These are phyloP conservation scores for Lapara coniferarum DNA, from an alignment of 2,888 invertebrate species.

Conservation along the genomic window DNA sequence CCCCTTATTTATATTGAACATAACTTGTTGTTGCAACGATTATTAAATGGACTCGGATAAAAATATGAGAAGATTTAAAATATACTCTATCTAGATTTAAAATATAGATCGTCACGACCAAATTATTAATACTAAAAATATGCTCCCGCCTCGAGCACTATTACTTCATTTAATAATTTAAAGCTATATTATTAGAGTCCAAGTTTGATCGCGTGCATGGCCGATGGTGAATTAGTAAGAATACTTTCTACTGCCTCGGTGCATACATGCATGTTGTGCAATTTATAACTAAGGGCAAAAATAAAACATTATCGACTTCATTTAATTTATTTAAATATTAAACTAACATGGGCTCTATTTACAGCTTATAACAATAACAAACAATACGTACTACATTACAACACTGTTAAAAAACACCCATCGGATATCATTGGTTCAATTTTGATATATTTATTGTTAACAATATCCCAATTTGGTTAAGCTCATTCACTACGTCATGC, in stretches of 20 bases:
- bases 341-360: constrained; percentile 70
- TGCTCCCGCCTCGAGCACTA: neutral
- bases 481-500: constrained; percentile 55
- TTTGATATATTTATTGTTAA: constrained; percentile 23
- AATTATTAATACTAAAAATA: neutral
- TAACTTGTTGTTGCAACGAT: too few relatives aligned
- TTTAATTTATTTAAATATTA: constrained; percentile 67
- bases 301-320: constrained; percentile 70
- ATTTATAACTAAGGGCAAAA: constrained; percentile 51
- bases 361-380: constrained; percentile 55
- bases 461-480: constrained; percentile 38
- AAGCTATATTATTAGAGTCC: constrained; percentile 31
- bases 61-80: too few relatives aligned
- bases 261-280: constrained; percentile 52
- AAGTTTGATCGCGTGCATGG: constrained; percentile 14
- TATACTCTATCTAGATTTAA: too few relatives aligned
- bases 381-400: constrained; percentile 32
- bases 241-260: constrained; percentile 37
- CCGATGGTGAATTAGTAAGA: constrained; percentile 33
- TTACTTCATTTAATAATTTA: constrained; percentile 28
- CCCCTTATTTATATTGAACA: too few relatives aligned
- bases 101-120: too few relatives aligned
- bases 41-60: too few relatives aligned
- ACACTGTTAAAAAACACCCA: constrained; percentile 26
- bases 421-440: constrained; percentile 12